A percentile compares a stretch with the other conserved stretches of the same genome.
Evolutionary conservation across 1,140 invertebrate species (phyloP).

Genomic region (Agrypnia vestita): DNA sequence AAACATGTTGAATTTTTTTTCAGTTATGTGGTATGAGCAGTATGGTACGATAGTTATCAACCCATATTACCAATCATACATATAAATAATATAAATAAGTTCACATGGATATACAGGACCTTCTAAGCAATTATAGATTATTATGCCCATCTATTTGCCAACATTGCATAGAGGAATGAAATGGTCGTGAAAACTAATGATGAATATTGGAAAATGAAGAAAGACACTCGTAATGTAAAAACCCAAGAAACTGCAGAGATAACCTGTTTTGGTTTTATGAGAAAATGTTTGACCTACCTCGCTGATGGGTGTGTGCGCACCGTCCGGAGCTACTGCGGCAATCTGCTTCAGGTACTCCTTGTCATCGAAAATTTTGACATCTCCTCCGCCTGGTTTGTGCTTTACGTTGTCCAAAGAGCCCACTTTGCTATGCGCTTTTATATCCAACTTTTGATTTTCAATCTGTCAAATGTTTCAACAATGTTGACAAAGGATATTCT

Average conservation of each 20-base stretch:
- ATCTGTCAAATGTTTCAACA: conserved; percentile 77
- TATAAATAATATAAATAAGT: no score
- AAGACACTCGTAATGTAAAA: not conserved
- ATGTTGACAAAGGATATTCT: conserved; percentile 28
- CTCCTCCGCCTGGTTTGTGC: conserved; percentile 94
- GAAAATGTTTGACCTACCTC: conserved; percentile 75
- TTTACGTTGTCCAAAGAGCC: conserved; percentile 95
- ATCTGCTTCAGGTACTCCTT: conserved; percentile 93
- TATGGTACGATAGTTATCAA: no score
- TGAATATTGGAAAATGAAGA: not conserved
- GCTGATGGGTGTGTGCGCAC: conserved; percentile 76
- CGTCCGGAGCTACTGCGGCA: conserved; percentile 77
- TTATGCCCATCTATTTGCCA: no score
- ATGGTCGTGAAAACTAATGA: no score
- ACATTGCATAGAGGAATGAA: no score
- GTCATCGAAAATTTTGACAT: conserved; percentile 95
- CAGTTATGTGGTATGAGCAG: no score
- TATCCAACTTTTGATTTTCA: conserved; percentile 88
- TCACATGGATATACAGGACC: no score
- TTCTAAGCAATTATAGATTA: no score
- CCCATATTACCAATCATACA: no score
- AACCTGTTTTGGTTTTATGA: not conserved
- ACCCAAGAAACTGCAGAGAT: not conserved
- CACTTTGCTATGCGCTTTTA: conserved; percentile 90
- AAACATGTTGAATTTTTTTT: no score